phyloP scores from a whole-genome alignment of 2,113 vertebrate species.

The Heliornis fulica region DNA sequence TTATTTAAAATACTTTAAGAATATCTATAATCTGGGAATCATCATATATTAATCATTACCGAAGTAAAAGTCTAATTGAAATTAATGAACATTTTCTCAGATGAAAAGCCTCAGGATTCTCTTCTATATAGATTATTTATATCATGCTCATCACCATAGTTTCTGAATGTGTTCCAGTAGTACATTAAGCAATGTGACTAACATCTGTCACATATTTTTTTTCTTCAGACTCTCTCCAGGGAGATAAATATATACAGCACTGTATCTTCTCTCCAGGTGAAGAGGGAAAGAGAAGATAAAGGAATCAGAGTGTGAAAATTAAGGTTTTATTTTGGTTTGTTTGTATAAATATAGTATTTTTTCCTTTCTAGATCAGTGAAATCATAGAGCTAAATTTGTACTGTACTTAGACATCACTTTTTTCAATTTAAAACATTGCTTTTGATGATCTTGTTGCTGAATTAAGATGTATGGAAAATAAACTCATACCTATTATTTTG shows the following conservation, averaged over 20 bases:
- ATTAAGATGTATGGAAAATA: background rate
- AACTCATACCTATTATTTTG: background rate
- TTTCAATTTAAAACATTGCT: background rate
- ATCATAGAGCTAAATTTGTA: background rate
- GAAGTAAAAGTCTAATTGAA: background rate
- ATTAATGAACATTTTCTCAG: constrained; percentile 14
- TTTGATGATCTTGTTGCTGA: background rate
- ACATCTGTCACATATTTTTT: constrained; percentile 39
- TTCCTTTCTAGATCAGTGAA: background rate
- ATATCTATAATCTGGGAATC: background rate
- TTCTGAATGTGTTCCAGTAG: constrained; percentile 37
- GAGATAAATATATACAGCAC: background rate
- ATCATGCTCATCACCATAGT: constrained; percentile 16
- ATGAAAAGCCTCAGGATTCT: background rate
- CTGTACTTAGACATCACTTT: background rate
- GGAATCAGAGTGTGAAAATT: background rate
- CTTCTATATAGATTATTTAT: constrained; percentile 28
- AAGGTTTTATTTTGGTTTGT: background rate
- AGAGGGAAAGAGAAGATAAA: background rate
- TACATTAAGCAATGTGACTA: constrained; percentile 32
- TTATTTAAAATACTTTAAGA: background rate
- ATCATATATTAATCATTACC: background rate
- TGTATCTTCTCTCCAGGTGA: background rate
- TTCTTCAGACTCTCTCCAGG: background rate
- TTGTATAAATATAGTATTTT: background rate